Base-by-base conservation (phyloP, 2,113 vertebrate species). In the Cottus gobio region DNA sequence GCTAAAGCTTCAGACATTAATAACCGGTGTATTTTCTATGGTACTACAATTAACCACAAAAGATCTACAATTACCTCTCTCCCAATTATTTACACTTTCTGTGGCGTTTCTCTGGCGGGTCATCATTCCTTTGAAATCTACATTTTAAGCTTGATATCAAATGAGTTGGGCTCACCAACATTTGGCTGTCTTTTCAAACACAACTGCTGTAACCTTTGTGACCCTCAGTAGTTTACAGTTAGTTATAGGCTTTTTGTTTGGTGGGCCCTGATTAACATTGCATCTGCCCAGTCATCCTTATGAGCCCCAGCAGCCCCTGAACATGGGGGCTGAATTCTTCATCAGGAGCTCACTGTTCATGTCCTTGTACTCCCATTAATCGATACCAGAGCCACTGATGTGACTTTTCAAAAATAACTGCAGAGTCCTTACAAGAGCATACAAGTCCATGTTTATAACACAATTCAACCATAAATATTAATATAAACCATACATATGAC, bases 1-100 rank as follows among this genome's bases (percentile, higher is more conserved):
- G 68, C 56, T 66, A 13, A 52, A 10, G 37, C 34, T 68, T 76
- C 69, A 79, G 52, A 70, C 66, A 81, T 89, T 79, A 79, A 77
- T 75, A 71, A 77, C 37, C 63, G 22, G 75, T 80, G 85, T 60
- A 82, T 36, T 44, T 65, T 52, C 64, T 75, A 31, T 69, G n/a
- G 26, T 50, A 31, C 16, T 44, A 56, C 65, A 77, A 60, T 82
- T 39, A 82, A 61, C 30, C 28, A 46, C 34, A 70, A 56, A 44
- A 39, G 68, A 16, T 54, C 48, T 15, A 13, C 61, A 73, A 89
- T 84, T 80, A 82, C 75, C 54, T 62, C 31, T 79, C n/a, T 48
- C 75, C 34, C 63, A 75, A 73, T 81, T 58, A 67, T 1, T 52
- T 73, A n/a, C 31, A 13, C 30, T 36, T n/a, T 36, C 22, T 1